These are phyloP conservation scores for Urocyon cinereoargenteus DNA, from an alignment of 2,797 vertebrate species.

Conservation along the genomic window DNA sequence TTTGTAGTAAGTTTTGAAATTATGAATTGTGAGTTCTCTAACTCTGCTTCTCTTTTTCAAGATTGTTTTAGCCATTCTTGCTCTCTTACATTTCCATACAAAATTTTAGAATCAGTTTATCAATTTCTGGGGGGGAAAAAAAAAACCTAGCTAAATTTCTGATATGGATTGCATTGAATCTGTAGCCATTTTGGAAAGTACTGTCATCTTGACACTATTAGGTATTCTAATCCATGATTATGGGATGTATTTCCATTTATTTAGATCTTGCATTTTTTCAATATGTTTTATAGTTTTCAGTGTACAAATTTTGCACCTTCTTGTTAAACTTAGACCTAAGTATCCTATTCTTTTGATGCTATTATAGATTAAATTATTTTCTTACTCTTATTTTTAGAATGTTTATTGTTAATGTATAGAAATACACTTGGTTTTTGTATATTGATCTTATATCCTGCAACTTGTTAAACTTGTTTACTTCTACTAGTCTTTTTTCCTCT, in stretches of 20 bases:
- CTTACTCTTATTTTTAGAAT: slow-evolving; percentile 1
- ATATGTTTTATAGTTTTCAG: slow-evolving; percentile 8
- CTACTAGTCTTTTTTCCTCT: background rate
- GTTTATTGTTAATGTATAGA: background rate
- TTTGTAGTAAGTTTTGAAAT: slow-evolving; percentile 18
- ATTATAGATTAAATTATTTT: background rate
- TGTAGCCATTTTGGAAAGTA: background rate
- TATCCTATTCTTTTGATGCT: background rate
- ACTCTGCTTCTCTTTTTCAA: background rate
- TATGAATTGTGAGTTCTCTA: background rate
- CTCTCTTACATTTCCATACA: background rate
- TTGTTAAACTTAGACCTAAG: background rate
- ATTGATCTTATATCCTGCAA: background rate
- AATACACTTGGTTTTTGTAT: slow-evolving; percentile 2
- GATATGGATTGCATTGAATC: background rate
- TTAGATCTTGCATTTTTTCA: background rate
- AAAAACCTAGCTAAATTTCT: background rate
- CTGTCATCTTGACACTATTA: background rate
- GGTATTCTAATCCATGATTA: background rate
- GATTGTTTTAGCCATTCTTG: slow-evolving; percentile 11
- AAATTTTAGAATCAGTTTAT: slow-evolving; percentile 24
- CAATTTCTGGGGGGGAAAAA: background rate
- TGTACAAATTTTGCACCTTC: background rate
- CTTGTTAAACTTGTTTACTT: background rate
- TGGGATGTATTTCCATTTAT: background rate